Base-by-base conservation (phyloP, 2,113 vertebrate genomes). In the Pelodiscus sinensis region DNA sequence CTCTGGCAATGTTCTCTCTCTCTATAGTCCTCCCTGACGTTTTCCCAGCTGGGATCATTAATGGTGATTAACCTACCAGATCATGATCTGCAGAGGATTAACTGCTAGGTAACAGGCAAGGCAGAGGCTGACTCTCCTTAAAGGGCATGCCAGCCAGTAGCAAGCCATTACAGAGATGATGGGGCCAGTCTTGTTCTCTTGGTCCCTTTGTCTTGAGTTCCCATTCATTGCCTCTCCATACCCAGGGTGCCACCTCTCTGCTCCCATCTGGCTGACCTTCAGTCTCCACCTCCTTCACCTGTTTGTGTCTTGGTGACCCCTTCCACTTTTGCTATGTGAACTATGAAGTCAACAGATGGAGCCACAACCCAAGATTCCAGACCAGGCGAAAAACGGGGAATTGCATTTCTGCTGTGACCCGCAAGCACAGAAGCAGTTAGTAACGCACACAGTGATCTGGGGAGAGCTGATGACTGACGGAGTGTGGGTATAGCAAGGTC, bases 341-440 rank as follows among this genome's bases (percentile, higher is more conserved):
- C 54, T 44, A 1, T 51, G 44, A 73, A 54, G 62, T 87, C 94
- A n/a, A 89, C 8, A 97, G 94, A 22, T 84, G 93, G 96, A 90
- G 92, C 7, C 8, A 75, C 79, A 56, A 80, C 52, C 44, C 87
- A 38, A 3, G 24, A 27, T 54, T 89, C 35, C 22, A 56, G 6
- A 9, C 27, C 13, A 79, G 22, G 51, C 19, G 52, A 7, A 52
- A 15, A 29, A 65, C 15, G 29, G 60, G 31, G 12, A 65, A 65
- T 65, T 65, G 14, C 31, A n/a, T n/a, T 29, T 65, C 62, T 31
- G 31, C 14, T 15, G 31, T n/a, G 27, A 31, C 14, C 15, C 8
- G 12, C 29, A 65, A 10, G 62, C 29, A 65, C 44, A 44, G 44
- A 44, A 44, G 44, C 44, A 44, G 44, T 44, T 44, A 44, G 44